Evolutionary conservation across 2,113 vertebrate genomes (phyloP).

Genomic region (Galemys pyrenaicus): DNA sequence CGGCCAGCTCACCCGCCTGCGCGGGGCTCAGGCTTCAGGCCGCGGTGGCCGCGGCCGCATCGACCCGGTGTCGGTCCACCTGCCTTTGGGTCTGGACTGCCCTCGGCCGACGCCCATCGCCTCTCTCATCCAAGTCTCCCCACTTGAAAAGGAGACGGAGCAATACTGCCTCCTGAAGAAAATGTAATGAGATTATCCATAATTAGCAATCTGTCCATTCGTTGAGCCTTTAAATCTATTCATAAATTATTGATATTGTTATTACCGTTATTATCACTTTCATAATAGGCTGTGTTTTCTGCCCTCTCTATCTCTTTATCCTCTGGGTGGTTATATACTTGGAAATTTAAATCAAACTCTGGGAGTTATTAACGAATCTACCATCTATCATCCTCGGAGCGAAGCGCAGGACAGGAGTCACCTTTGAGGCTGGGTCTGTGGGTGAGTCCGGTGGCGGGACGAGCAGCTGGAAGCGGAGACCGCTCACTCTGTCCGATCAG

Average conservation of each 20-base stretch:
- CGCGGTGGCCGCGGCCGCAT: background rate
- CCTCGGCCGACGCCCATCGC: background rate
- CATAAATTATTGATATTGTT: background rate
- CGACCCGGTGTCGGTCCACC: background rate
- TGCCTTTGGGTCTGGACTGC: background rate
- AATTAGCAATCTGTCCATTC: background rate
- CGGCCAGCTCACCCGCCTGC: background rate
- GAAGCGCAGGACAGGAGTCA: background rate
- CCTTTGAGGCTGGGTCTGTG: background rate
- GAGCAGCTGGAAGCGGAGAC: background rate
- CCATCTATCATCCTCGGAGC: background rate
- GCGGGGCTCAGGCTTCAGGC: background rate
- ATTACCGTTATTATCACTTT: background rate
- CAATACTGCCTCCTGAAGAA: constrained; percentile 1
- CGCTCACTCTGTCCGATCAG: too few relatives aligned
- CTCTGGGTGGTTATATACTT: background rate
- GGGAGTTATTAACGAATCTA: background rate
- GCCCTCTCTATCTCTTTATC: background rate
- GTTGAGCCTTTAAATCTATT: background rate
- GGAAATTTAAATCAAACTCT: background rate
- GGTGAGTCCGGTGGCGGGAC: background rate
- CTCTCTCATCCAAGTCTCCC: background rate
- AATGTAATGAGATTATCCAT: background rate
- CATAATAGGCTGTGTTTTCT: background rate
- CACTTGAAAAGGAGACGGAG: background rate